A percentile compares a stretch with the other conserved stretches of the same genome.
Conservation (phyloP, 2,888 invertebrate species). For the Eudasyphora cyanicolor region DNA sequence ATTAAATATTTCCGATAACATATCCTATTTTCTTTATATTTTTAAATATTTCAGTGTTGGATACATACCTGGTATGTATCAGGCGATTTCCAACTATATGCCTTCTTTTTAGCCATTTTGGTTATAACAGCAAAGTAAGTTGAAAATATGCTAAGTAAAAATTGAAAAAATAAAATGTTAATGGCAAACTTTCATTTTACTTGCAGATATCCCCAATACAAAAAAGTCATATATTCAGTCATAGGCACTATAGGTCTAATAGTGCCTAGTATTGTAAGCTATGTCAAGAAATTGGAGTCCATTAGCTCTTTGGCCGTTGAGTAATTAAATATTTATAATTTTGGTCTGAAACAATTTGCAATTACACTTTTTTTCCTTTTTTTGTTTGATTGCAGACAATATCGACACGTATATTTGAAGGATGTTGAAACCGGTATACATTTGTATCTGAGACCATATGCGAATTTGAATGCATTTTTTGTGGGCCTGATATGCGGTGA, state of each 20-base stretch:
- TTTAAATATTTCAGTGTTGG: slow-evolving; percentile 71
- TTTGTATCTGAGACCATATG: slow-evolving; percentile 73
- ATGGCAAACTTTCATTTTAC: background rate
- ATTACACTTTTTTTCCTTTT: too few relatives aligned
- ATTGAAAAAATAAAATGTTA: too few relatives aligned
- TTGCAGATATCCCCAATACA: slow-evolving; percentile 45
- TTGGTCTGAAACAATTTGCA: too few relatives aligned
- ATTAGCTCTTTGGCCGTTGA: slow-evolving; percentile 73
- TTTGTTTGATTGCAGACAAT: slow-evolving; percentile 64
- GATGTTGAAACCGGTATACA: slow-evolving; percentile 70
- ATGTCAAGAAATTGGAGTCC: slow-evolving; percentile 71
- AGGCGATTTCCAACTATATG: slow-evolving; percentile 75
- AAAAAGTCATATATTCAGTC: background rate
- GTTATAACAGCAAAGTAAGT: too few relatives aligned
- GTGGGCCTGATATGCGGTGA: slow-evolving; percentile 71
- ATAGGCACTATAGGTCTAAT: slow-evolving; percentile 19
- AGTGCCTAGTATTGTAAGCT: slow-evolving; percentile 69
- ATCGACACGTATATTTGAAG: slow-evolving; percentile 74
- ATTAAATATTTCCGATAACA: too few relatives aligned
- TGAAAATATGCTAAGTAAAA: too few relatives aligned
- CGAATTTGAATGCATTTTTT: slow-evolving; percentile 74
- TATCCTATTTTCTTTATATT: too few relatives aligned
- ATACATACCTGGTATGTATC: slow-evolving; percentile 76
- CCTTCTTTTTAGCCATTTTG: slow-evolving; percentile 20
- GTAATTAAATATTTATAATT: slow-evolving; percentile 68